phyloP scores from a whole-genome alignment of 2,113 vertebrate species.

The Sylvietta virens region DNA sequence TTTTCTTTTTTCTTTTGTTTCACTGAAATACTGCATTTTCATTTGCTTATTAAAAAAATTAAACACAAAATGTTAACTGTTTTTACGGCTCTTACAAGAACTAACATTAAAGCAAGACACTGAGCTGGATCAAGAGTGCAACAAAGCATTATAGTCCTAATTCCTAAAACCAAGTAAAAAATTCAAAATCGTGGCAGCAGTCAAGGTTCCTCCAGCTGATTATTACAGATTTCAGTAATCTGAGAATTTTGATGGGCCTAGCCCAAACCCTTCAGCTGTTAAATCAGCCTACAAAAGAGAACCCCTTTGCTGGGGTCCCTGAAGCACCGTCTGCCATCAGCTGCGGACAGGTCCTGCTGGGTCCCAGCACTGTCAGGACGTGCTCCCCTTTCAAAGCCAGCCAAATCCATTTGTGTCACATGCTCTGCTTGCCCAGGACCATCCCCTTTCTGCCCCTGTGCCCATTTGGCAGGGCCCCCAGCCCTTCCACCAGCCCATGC shows the following conservation, averaged over 20 bases:
- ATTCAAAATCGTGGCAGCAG: not conserved
- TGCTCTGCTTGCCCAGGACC: accelerated
- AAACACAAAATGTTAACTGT: not conserved
- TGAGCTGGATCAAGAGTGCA: not conserved
- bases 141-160: not conserved
- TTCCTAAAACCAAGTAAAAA: not conserved
- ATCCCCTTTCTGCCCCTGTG: not conserved
- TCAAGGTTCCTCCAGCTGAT: not conserved
- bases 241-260: not conserved
- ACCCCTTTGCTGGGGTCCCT: not conserved
- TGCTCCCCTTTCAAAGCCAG: not conserved
- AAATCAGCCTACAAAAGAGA: not conserved
- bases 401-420: not conserved
- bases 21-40: not conserved
- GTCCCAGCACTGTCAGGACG: accelerated
- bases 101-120: not conserved
- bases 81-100: not conserved
- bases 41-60: not conserved
- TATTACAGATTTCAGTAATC: not conserved
- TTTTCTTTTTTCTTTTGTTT: accelerated
- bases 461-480: not conserved
- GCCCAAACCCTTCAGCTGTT: not conserved
- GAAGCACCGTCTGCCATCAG: not conserved
- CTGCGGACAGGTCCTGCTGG: not conserved
- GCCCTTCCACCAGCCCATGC: not conserved